These are phyloP conservation scores for Dynastes tityus DNA, from an alignment of 2,888 invertebrate species.

Conservation along the genomic window DNA sequence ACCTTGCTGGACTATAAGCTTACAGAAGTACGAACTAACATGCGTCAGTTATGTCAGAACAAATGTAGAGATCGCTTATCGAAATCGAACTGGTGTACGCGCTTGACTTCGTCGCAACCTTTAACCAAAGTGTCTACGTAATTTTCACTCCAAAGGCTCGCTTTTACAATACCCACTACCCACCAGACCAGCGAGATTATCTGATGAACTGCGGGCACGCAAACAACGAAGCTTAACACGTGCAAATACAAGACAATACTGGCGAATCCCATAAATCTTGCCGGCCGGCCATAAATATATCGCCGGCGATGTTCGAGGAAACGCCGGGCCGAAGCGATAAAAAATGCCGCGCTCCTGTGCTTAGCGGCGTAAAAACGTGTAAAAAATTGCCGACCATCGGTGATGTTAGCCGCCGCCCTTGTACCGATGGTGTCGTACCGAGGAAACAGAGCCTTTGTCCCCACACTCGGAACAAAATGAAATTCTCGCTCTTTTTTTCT, in stretches of 20 bases:
- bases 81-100: not conserved
- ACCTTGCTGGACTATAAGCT: not conserved
- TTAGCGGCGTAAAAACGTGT: slow-evolving; percentile 37
- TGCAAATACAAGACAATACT: slow-evolving; percentile 43
- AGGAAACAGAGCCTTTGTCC: slow-evolving; percentile 27
- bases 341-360: slow-evolving; percentile 37
- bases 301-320: slow-evolving; percentile 44
- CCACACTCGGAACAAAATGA: not conserved
- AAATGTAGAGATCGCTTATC: slow-evolving; percentile 30
- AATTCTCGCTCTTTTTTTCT: not conserved
- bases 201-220: slow-evolving; percentile 39
- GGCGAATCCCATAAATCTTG: slow-evolving; percentile 35
- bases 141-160: not conserved
- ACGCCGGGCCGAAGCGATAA: slow-evolving; percentile 22
- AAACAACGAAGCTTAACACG: slow-evolving; percentile 34
- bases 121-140: not conserved
- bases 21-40: not conserved
- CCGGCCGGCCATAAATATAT: slow-evolving; percentile 36
- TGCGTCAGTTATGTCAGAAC: not conserved
- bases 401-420: not conserved
- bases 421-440: not conserved
- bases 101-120: not conserved
- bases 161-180: slow-evolving; percentile 1
- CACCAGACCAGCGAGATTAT: slow-evolving; percentile 12
- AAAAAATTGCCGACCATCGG: slow-evolving; percentile 26